Base-by-base conservation (phyloP, 2,797 vertebrate genomes). In the Squalus acanthias region DNA sequence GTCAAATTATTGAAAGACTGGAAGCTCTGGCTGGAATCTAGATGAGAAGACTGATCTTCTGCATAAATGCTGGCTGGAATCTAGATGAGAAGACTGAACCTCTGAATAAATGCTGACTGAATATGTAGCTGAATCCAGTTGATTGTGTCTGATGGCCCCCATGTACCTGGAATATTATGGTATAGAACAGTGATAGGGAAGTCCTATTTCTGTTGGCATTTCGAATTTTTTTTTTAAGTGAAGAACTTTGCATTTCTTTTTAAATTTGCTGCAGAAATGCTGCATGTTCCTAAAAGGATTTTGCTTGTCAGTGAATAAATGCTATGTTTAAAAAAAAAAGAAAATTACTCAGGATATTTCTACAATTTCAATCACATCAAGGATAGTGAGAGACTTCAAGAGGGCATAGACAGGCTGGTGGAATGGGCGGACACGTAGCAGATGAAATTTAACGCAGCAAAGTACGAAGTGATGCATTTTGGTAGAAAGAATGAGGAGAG, bases 31-130 rank as follows among this genome's bases (percentile, higher is more conserved):
- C 60, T 69, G 65, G 20, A 69, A 93, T 69, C 60, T 63, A 91
- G 57, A 46, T 46, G 39, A 20, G 39, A 46, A 82, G 9, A n/a
- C 6, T 17, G 79, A 46, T 76, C 79, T 46, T 82, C 79, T 46
- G 79, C 46, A 46, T 82, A 33, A 63, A 63, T 63, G 60, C 91
- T 92, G 29, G 13, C 60, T 69, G 65, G 20, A 69, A 93, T 69
- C 88, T 33, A 63, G 57, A 46, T 69, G 20, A 46, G 63, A 67
- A 69, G 20, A 92, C 22, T 17, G 65, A 93, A 65, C 63, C 39
- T 93, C 65, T 24, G 50, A 33, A 74, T 74, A 85, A 85, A 85
- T 50, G 82, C 82, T 85, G 82, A 39, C 82, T 85, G 91, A 93
- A 69, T 69, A n/a, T 69, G 9, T 93, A 24, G 65, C 65, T 93